A percentile compares a stretch with the other conserved stretches of the same genome.
Conservation (phyloP, 2,113 vertebrate species). For the Saguinus midas region DNA sequence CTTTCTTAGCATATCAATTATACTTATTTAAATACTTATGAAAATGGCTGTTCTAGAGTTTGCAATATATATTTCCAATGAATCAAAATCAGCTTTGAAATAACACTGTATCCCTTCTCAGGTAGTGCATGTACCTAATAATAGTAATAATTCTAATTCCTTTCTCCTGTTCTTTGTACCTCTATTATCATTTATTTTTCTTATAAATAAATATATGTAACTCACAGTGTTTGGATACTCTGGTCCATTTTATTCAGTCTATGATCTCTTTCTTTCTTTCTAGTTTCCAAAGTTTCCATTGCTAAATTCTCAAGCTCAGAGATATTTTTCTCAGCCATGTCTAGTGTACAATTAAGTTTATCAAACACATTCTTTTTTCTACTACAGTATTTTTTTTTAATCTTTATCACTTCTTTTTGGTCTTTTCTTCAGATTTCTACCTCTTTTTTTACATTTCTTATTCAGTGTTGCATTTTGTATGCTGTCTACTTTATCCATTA, state of each 20-base stretch:
- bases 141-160: background rate
- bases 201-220: background rate
- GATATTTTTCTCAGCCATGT: background rate
- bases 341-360: background rate
- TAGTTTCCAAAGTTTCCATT: no score
- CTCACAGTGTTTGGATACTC: background rate
- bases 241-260: background rate
- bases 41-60: background rate
- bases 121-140: background rate
- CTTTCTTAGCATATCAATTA: background rate
- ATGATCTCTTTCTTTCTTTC: background rate
- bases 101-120: background rate
- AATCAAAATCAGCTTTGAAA: background rate
- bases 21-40: background rate
- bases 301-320: background rate
- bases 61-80: background rate
- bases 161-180: background rate
- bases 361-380: background rate
- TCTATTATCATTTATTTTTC: background rate
- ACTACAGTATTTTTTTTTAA: background rate
- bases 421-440: background rate
- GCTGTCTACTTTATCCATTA: background rate
- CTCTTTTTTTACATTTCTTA: background rate
- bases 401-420: background rate
- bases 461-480: background rate